Evolutionary conservation across 2,113 vertebrate genomes (phyloP), one percentile per base, ranked within the genome.

Genomic region (Fregata magnificens): DNA sequence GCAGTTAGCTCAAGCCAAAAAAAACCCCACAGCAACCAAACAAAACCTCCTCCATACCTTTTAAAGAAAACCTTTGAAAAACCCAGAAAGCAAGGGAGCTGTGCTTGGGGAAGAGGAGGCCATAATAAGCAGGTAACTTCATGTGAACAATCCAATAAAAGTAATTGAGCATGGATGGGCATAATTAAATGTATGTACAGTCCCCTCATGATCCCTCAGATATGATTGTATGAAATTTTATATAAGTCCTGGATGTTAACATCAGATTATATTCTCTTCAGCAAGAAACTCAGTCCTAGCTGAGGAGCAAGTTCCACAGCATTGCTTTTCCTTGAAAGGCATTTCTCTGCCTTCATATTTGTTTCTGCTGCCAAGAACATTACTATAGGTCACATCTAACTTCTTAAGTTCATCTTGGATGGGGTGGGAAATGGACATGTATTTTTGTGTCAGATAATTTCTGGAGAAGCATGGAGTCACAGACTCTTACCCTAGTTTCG

Each of bases 21-120:
- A 79, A 92, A 58, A n/a, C 5, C 7, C 83, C 69, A 82, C 47
- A 85, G 40, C 45, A 76, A 45, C 65, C 94, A 84, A 94, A 53
- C 24, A 80, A 87, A 95, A 87, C 62, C 56, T 95, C 70, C 81
- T 28, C 29, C 45, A n/a, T 71, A 61, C 19, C 1, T 42, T 55
- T 83, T 77, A 88, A 85, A 94, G 56, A 85, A 88, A 92, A 80
- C 16, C 20, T 79, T 88, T 88, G 67, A n/a, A 88, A 84, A 91
- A 11, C 5, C 7, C 61, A 71, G 56, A 82, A 91, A 40, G 14
- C 42, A 79, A 72, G 22, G 45, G 44, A 72, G 28, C 52, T 82
- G 34, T 74, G 56, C 80, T 83, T 81, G 86, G 29, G 52, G 34
- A 82, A 56, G 56, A 86, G 50, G 28, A 61, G 13, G 40, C 26